Conservation (phyloP, 2,797 vertebrate genomes). For the Arrhamphus sclerolepis region DNA sequence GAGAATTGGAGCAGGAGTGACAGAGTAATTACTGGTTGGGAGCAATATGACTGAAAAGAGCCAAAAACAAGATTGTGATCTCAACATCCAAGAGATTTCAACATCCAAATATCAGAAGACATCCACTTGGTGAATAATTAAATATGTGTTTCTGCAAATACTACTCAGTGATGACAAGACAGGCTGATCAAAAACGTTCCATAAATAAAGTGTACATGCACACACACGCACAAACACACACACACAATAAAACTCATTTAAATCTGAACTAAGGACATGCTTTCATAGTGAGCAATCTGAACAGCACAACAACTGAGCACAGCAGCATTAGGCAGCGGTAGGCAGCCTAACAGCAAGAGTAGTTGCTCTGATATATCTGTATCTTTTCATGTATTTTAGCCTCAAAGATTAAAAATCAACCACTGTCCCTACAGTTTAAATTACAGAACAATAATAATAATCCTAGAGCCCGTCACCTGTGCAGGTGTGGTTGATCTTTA, state of each 20-base stretch:
- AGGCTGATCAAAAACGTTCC: not conserved
- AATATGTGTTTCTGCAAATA: not conserved
- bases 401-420: conserved; percentile 8
- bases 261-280: not conserved
- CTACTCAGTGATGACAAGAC: too few species aligned
- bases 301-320: too few species aligned
- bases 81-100: not conserved
- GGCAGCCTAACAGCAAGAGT: not conserved
- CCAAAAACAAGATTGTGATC: conserved; percentile 3
- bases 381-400: not conserved
- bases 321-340: not conserved
- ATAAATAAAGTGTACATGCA: not conserved
- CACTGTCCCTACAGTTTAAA: not conserved
- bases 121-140: not conserved
- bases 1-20: conserved; percentile 29
- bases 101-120: not conserved
- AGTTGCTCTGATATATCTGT: not conserved
- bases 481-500: conserved; percentile 25
- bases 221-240: too few species aligned
- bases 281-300: too few species aligned
- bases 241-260: too few species aligned
- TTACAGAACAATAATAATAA: too few species aligned
- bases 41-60: conserved; percentile 18
- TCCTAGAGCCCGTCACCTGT: not conserved
- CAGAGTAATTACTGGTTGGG: conserved; percentile 1